Conservation (phyloP, 2,888 invertebrate species). For the Sphaerophoria rueppellii region DNA sequence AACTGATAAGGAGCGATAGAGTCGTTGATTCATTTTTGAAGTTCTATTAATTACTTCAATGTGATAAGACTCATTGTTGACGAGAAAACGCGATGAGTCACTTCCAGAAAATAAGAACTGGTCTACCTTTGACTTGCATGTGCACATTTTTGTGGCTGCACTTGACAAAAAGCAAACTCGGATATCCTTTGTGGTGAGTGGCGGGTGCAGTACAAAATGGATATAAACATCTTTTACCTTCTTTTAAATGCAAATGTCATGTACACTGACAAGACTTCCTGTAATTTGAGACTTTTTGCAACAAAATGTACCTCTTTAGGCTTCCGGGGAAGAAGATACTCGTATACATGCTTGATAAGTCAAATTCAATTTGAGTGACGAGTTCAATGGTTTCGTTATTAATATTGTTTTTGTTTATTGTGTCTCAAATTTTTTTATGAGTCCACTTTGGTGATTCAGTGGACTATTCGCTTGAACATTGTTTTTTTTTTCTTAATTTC, state of each 20-base stretch:
- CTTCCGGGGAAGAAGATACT: slow-evolving; percentile 59
- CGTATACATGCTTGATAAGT: slow-evolving; percentile 37
- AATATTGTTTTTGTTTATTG: not conserved
- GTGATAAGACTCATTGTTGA: slow-evolving; percentile 51
- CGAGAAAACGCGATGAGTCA: slow-evolving; percentile 30
- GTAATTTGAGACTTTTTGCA: slow-evolving; percentile 50
- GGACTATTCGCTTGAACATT: no score
- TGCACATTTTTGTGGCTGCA: slow-evolving; percentile 56
- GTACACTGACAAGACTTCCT: slow-evolving; percentile 55
- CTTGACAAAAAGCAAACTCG: slow-evolving; percentile 36
- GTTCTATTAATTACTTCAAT: not conserved
- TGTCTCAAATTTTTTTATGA: not conserved
- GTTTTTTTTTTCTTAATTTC: no score
- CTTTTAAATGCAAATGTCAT: slow-evolving; percentile 6
- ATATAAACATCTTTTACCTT: not conserved
- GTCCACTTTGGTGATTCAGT: slow-evolving; percentile 52
- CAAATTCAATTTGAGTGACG: slow-evolving; percentile 27
- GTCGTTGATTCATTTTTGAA: slow-evolving; percentile 36
- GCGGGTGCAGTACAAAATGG: slow-evolving; percentile 19
- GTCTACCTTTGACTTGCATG: not conserved
- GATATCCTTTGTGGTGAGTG: slow-evolving; percentile 48
- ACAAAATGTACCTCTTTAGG: slow-evolving; percentile 30
- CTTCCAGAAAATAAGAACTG: not conserved
- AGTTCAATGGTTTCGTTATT: slow-evolving; percentile 26
- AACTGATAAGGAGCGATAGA: slow-evolving; percentile 11